Conservation (phyloP, 2,113 vertebrate genomes). For the Oreochromis aureus region DNA sequence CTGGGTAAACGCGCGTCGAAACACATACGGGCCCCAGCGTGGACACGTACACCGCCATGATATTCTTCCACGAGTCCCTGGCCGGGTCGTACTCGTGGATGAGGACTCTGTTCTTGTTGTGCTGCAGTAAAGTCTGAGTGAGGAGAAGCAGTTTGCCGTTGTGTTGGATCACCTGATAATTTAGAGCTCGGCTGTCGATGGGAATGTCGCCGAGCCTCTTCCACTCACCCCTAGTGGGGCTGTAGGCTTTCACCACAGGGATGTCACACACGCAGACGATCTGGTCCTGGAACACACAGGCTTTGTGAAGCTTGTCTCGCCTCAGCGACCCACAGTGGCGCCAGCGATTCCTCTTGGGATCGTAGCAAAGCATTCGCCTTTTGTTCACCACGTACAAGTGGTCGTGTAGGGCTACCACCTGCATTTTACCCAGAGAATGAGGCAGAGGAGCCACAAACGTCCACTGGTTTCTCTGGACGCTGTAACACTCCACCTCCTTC, state of each 20-base stretch:
- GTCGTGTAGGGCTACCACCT: conserved; percentile 79
- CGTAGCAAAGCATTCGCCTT: conserved; percentile 82
- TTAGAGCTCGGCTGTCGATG: conserved; percentile 78
- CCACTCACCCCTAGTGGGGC: conserved; percentile 81
- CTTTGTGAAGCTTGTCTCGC: conserved; percentile 82
- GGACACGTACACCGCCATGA: conserved; percentile 81
- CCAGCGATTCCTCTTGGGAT: conserved; percentile 82
- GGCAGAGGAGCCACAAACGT: conserved; percentile 80
- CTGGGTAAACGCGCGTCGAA: conserved; percentile 80
- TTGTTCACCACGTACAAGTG: conserved; percentile 84
- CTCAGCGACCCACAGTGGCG: conserved; percentile 81
- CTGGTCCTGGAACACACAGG: conserved; percentile 84
- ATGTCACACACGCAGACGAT: conserved; percentile 86
- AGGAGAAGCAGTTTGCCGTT: conserved; percentile 78
- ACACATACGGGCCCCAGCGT: conserved; percentile 79
- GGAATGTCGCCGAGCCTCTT: conserved; percentile 79
- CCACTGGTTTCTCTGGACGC: conserved; percentile 85
- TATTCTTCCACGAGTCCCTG: conserved; percentile 77
- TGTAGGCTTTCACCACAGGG: conserved; percentile 84
- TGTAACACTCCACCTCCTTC: conserved; percentile 87
- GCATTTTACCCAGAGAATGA: conserved; percentile 82
- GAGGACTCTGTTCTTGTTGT: conserved; percentile 83
- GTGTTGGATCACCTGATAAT: conserved; percentile 83
- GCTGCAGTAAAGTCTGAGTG: conserved; percentile 78
- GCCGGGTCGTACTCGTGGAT: conserved; percentile 81